A percentile compares a stretch with the other conserved stretches of the same genome.
Conservation (phyloP, 2,113 vertebrate species). For the Coreoperca whiteheadi region DNA sequence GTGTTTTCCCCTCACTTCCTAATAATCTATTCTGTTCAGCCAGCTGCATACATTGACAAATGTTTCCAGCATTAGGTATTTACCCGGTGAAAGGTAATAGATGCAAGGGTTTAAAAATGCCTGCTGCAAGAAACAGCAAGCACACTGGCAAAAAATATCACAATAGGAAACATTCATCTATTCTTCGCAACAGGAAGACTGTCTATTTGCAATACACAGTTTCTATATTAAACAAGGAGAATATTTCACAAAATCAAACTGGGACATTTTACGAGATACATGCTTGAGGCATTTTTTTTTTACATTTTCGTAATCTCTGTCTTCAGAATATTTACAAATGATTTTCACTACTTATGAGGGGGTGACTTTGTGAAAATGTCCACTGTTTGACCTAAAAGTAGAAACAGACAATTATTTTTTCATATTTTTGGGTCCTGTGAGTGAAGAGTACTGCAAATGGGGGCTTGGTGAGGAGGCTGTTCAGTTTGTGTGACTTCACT, state of each 20-base stretch:
- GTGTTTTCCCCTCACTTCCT: constrained; percentile 83
- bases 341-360: neutral
- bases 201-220: constrained; percentile 35
- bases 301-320: neutral
- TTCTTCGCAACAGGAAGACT: constrained; percentile 54
- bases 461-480: neutral
- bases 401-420: neutral
- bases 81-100: constrained; percentile 85
- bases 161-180: constrained; percentile 66
- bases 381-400: neutral
- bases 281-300: neutral
- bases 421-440: neutral
- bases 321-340: neutral
- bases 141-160: constrained; percentile 67
- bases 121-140: constrained; percentile 78
- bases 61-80: constrained; percentile 87
- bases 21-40: constrained; percentile 88
- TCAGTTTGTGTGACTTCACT: constrained; percentile 48
- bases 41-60: constrained; percentile 87
- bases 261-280: neutral
- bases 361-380: neutral
- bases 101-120: constrained; percentile 83
- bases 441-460: neutral
- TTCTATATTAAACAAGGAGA: constrained; percentile 4
- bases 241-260: neutral